Evolutionary conservation across 1,140 invertebrate genomes (phyloP).

Genomic region (Radopholus similis): DNA sequence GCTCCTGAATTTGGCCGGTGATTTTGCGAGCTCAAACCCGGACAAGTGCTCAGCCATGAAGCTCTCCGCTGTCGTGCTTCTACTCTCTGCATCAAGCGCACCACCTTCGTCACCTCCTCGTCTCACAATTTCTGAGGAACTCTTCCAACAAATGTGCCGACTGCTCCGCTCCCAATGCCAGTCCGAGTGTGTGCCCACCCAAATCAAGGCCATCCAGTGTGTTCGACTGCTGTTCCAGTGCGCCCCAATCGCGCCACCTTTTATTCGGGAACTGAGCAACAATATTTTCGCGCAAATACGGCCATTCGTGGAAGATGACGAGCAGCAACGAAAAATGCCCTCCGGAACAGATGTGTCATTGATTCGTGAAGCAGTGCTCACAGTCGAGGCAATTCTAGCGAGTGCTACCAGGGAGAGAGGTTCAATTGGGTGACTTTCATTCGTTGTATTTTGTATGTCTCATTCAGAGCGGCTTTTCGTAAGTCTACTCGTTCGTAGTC

Average conservation of each 20-base stretch:
- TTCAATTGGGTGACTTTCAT: conserved; percentile 64
- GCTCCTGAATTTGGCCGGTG: conserved; percentile 62
- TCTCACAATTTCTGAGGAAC: not conserved
- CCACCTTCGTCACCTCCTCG: not conserved
- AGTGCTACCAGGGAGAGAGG: conserved; percentile 72
- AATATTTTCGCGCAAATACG: conserved; percentile 43
- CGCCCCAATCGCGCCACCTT: conserved; percentile 29
- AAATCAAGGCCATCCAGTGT: conserved; percentile 75
- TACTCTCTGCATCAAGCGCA: not conserved
- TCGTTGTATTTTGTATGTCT: conserved; percentile 18
- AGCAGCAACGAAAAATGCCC: conserved; percentile 4
- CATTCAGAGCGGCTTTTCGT: conserved; percentile 38
- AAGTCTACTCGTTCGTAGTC: conserved; percentile 44
- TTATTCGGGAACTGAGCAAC: conserved; percentile 42
- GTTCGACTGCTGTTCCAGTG: conserved; percentile 73
- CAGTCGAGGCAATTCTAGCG: conserved; percentile 71
- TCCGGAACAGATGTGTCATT: conserved; percentile 39
- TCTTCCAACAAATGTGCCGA: conserved; percentile 4
- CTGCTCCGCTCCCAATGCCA: not conserved
- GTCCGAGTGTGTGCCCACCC: conserved; percentile 62
- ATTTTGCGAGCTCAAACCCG: conserved; percentile 52
- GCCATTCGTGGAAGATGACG: conserved; percentile 36
- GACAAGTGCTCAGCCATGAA: not conserved
- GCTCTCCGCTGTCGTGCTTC: not conserved
- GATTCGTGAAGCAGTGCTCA: conserved; percentile 63